A percentile compares a stretch with the other conserved stretches of the same genome.
These are phyloP conservation scores for Hemibagrus wyckioides DNA, from an alignment of 2,113 vertebrate species.

Conservation along the genomic window DNA sequence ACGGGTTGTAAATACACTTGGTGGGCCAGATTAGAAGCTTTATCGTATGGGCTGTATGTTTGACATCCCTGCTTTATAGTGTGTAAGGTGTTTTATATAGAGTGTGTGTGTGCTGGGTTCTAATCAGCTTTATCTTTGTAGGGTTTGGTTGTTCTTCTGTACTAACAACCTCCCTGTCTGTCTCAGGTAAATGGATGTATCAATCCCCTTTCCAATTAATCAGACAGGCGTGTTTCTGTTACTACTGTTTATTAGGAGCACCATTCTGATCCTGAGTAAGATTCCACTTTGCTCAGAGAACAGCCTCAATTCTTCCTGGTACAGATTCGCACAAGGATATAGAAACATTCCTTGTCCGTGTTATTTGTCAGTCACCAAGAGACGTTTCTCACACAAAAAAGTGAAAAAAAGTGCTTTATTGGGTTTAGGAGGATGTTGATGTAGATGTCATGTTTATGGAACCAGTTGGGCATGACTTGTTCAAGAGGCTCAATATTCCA, in stretches of 20 bases:
- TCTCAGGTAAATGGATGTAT: constrained; percentile 6
- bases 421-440: neutral
- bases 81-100: neutral
- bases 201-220: neutral
- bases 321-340: neutral
- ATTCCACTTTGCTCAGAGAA: neutral
- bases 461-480: neutral
- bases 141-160: neutral
- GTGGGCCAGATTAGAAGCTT: neutral
- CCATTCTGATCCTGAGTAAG: neutral
- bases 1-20: neutral
- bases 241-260: neutral
- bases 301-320: neutral
- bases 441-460: neutral
- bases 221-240: neutral
- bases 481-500: neutral
- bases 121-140: neutral
- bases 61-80: neutral
- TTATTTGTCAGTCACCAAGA: neutral
- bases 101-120: neutral
- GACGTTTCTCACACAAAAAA: neutral
- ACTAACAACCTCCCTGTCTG: neutral
- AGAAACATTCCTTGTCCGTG: too few species aligned
- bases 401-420: neutral
- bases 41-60: neutral